Evolutionary conservation across 2,113 vertebrate species (phyloP).

Genomic region (Cryptomyrus ogoouensis): DNA sequence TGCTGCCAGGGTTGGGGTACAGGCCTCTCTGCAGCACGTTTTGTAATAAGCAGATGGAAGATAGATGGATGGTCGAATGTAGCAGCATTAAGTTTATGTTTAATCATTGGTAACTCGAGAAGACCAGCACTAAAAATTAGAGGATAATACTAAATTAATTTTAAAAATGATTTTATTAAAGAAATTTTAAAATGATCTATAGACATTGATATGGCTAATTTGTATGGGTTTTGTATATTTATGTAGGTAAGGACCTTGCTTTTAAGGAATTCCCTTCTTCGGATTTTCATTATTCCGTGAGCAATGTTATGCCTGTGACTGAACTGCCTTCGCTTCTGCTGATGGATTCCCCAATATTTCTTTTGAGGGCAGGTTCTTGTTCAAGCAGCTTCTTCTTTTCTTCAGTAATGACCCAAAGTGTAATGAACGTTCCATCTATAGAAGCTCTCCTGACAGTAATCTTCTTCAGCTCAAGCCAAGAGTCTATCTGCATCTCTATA

Average conservation of each 20-base stretch:
- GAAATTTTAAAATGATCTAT: background rate
- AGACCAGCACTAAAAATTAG: background rate
- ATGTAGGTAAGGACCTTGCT: background rate
- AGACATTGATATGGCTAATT: background rate
- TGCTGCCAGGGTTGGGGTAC: background rate
- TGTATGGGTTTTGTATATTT: background rate
- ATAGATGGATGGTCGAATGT: background rate
- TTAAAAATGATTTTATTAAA: background rate
- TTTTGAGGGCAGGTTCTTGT: conserved; percentile 66
- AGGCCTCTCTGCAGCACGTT: background rate
- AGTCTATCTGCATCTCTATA: conserved; percentile 73
- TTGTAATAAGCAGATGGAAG: background rate
- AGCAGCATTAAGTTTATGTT: background rate
- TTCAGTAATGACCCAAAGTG: conserved; percentile 51
- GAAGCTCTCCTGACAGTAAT: conserved; percentile 43
- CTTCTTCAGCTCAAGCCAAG: conserved; percentile 67
- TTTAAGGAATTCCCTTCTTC: background rate
- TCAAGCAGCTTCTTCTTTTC: conserved; percentile 74
- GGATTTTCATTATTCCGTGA: background rate
- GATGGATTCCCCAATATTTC: background rate
- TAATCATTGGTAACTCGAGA: background rate
- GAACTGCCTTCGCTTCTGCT: background rate
- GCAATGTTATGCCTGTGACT: background rate
- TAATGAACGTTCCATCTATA: conserved; percentile 64
- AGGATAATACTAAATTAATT: background rate